Evolutionary conservation across 2,113 vertebrate species (phyloP), one percentile per base, ranked within the genome.

Genomic region (Lynx canadensis): DNA sequence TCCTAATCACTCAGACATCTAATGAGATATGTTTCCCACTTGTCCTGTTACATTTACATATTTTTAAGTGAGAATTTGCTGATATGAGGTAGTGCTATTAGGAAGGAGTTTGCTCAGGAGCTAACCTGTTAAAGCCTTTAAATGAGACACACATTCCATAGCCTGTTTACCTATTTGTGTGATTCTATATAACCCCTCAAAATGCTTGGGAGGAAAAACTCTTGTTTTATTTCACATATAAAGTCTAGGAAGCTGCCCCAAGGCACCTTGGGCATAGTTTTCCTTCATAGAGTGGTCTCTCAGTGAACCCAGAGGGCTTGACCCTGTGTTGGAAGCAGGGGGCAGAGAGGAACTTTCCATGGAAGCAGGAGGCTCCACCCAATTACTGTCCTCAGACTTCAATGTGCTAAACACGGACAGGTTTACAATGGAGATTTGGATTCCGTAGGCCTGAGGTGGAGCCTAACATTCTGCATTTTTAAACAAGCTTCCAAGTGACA

Each of bases 51-150:
- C 0, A 50, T 65, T 21, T 95, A 76, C 14, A 68, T 82, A 85
- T 73, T 91, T 95, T 96, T 57, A 93, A 91, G 45, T 38, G 65
- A 29, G 45, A 83, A 84, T 92, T 66, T 88, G 63, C n/a, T 52
- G 65, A 76, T 25, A 50, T 7, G 33, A 60, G 29, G 19, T 33
- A 21, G 63, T 86, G 15, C 41, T 65, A 74, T 69, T 71, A n/a
- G 57, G 27, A 65, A 18, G 45, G 18, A 29, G 6, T 76, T 65
- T 45, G 1, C 33, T 29, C 41, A 91, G 48, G 27, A 78, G 23
- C 60, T 71, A 65, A 93, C 6, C 31, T 71, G 76, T 7, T 7
- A 78, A 84, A 41, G 25, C 0, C 38, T 87, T 80, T 57, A 21
- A 73, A 52, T 68, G 74, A 93, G 29, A 87, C 18, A 91, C 79